Conservation (phyloP, 1,140 invertebrate species). For the Diabrotica virgifera region DNA sequence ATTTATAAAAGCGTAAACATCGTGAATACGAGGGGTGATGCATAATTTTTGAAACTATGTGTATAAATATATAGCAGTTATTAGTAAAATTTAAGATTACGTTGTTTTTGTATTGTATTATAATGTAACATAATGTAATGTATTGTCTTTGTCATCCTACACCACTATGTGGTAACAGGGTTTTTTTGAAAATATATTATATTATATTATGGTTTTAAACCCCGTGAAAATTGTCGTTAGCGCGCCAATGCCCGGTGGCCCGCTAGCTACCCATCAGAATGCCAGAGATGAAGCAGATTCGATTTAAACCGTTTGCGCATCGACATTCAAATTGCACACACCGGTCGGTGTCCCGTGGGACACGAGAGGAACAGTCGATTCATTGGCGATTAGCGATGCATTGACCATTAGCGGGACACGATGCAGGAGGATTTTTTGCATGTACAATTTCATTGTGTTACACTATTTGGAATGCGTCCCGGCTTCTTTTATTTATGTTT, state of each 20-base stretch:
- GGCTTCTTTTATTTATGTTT: too few relatives aligned
- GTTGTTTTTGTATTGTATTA: too few relatives aligned
- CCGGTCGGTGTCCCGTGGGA: slow-evolving; percentile 1
- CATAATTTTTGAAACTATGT: too few relatives aligned
- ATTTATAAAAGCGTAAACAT: too few relatives aligned
- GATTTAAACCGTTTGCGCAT: slow-evolving; percentile 20
- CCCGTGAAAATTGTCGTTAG: not conserved
- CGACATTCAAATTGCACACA: slow-evolving; percentile 21
- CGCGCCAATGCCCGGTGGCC: not conserved
- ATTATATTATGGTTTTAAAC: not conserved
- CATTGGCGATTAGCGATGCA: slow-evolving; percentile 17
- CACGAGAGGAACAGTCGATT: not conserved
- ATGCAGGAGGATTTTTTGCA: not conserved
- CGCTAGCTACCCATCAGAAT: not conserved
- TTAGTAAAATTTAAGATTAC: too few relatives aligned
- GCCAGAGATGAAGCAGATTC: slow-evolving; percentile 18
- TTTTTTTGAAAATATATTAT: slow-evolving; percentile 1
- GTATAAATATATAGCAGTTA: too few relatives aligned
- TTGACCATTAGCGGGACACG: slow-evolving; percentile 4
- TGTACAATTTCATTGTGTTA: not conserved
- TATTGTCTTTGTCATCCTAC: too few relatives aligned
- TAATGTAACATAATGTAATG: too few relatives aligned
- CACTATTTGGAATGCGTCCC: too few relatives aligned
- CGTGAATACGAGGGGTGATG: too few relatives aligned
- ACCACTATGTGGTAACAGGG: too few relatives aligned